phyloP scores from a whole-genome alignment of 2,113 vertebrate genomes.

The Nothocercus julius region DNA sequence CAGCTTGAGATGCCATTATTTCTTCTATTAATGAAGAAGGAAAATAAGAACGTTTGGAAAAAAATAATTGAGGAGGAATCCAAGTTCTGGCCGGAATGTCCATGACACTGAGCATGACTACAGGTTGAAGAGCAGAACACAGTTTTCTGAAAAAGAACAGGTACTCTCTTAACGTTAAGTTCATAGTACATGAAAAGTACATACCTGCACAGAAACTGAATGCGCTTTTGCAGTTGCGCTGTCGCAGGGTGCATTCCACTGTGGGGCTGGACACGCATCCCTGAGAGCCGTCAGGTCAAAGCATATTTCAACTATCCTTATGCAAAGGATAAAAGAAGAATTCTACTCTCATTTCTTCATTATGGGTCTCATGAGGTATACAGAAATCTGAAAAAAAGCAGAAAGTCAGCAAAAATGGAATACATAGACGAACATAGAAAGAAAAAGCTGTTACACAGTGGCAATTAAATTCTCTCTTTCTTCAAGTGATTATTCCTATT shows the following conservation, averaged over 20 bases:
- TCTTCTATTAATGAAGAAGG: background rate
- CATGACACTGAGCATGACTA: background rate
- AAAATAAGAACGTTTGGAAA: background rate
- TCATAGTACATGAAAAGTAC: background rate
- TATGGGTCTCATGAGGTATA: background rate
- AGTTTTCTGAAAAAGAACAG: background rate
- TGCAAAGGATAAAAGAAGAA: background rate
- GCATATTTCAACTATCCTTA: background rate
- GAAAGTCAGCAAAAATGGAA: background rate
- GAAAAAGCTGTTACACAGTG: background rate
- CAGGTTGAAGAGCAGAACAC: background rate
- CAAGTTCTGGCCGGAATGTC: background rate
- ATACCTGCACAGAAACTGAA: accelerated
- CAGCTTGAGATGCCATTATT: background rate
- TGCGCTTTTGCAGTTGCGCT: background rate
- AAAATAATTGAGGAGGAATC: background rate
- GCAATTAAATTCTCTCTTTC: background rate
- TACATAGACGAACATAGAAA: background rate
- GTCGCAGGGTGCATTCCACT: background rate
- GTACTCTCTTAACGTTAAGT: background rate
- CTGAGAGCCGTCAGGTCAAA: background rate
- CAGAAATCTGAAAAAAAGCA: background rate
- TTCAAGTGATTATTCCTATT: background rate
- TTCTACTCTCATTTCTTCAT: background rate
- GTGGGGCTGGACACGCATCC: background rate